Percentiles rank a stretch among this genome's conserved stretches.
Conservation (phyloP, 2,888 invertebrate species). For the Synergus gifuensis region DNA sequence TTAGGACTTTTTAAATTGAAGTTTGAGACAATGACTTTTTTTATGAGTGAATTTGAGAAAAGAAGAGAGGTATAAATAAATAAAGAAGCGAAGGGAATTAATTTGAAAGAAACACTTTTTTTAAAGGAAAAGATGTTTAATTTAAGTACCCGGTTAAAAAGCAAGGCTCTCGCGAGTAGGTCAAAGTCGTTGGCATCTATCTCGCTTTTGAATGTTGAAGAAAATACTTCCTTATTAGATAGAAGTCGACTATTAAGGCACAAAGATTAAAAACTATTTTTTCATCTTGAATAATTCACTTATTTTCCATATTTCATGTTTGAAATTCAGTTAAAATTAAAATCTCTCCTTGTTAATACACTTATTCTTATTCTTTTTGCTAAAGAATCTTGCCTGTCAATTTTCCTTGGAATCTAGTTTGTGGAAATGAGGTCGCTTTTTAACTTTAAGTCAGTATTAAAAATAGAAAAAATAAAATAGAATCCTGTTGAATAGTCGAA, state of each 20-base stretch:
- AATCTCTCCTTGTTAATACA: not conserved
- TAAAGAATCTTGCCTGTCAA: not conserved
- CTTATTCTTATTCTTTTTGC: not conserved
- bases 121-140: too few species aligned
- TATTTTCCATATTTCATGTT: not conserved
- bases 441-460: not conserved
- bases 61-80: not conserved
- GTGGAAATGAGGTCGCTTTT: not conserved
- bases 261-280: not conserved
- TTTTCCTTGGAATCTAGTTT: not conserved
- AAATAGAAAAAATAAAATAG: not conserved
- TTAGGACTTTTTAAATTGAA: not conserved
- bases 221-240: constrained; percentile 4
- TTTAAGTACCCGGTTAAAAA: not conserved
- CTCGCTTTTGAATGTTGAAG: not conserved
- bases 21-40: not conserved
- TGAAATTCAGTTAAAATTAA: not conserved
- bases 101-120: too few species aligned
- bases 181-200: constrained; percentile 8
- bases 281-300: not conserved
- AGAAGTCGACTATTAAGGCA: not conserved
- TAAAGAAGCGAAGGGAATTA: too few species aligned
- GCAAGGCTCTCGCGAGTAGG: constrained; percentile 9
- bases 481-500: not conserved
- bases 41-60: not conserved